Conservation (phyloP, 2,888 invertebrate species). For the Theretra japonica region DNA sequence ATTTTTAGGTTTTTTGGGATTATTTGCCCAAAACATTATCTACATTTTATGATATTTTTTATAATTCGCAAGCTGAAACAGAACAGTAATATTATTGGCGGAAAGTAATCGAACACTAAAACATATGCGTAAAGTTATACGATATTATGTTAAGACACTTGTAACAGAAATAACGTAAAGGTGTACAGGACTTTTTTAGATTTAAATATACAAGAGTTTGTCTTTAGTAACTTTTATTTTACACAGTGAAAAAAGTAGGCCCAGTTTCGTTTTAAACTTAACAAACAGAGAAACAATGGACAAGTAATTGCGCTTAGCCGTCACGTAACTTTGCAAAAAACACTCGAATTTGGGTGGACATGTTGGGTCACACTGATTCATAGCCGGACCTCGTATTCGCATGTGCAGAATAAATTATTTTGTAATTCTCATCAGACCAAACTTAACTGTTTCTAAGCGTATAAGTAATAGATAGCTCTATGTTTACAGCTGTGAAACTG, state of each 20-base stretch:
- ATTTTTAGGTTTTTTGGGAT: too few relatives aligned
- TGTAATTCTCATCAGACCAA: background rate
- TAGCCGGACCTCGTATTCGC: constrained; percentile 14
- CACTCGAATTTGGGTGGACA: constrained; percentile 7
- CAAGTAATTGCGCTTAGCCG: constrained; percentile 14
- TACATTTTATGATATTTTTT: too few relatives aligned
- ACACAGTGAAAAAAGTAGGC: background rate
- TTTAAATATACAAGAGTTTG: background rate
- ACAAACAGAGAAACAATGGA: constrained; percentile 22
- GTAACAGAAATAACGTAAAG: too few relatives aligned
- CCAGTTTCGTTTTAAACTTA: background rate
- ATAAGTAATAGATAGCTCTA: background rate
- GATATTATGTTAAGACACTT: too few relatives aligned
- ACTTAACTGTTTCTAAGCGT: background rate
- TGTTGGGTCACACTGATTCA: constrained; percentile 21
- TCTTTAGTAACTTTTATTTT: background rate
- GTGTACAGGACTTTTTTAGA: background rate
- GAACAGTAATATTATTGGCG: too few relatives aligned
- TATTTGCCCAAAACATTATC: too few relatives aligned
- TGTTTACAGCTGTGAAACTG: too few relatives aligned
- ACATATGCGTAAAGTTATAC: too few relatives aligned
- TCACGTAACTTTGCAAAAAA: constrained; percentile 27
- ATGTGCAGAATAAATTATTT: constrained; percentile 18
- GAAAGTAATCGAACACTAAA: too few relatives aligned
- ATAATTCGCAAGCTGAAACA: too few relatives aligned